Conservation (phyloP, 2,888 invertebrate species). For the Melanchra persicariae region DNA sequence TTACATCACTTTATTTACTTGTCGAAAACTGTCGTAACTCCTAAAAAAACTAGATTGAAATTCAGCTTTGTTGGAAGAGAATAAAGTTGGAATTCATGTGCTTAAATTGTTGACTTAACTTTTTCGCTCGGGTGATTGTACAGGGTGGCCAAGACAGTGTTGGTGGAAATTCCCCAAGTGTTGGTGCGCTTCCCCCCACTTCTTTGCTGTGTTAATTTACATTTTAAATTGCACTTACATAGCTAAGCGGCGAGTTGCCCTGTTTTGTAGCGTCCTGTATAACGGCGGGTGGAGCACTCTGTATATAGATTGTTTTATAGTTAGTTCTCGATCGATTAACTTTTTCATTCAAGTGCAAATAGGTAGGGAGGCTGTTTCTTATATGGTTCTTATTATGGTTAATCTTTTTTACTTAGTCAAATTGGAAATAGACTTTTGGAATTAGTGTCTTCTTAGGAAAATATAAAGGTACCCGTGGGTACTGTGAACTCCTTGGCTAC, state of each 20-base stretch:
- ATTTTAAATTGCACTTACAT: slow-evolving; percentile 91
- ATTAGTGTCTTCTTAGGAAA: no score
- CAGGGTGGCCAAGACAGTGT: slow-evolving; percentile 83
- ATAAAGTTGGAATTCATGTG: slow-evolving; percentile 45
- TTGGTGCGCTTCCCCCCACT: slow-evolving; percentile 81
- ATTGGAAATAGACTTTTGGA: slow-evolving; percentile 23
- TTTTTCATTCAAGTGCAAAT: slow-evolving; percentile 61
- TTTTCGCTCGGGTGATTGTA: slow-evolving; percentile 68
- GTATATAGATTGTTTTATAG: slow-evolving; percentile 61
- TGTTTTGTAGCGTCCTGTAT: slow-evolving; percentile 85
- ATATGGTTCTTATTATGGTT: background rate
- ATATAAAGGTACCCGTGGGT: no score
- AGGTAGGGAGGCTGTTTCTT: slow-evolving; percentile 2
- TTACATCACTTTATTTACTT: slow-evolving; percentile 53
- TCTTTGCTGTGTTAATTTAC: slow-evolving; percentile 91
- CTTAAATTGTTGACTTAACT: slow-evolving; percentile 15
- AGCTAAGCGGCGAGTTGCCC: slow-evolving; percentile 87
- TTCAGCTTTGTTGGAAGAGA: rapidly evolving
- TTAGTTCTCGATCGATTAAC: slow-evolving; percentile 54
- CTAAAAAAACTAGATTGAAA: slow-evolving; percentile 9
- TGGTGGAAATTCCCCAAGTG: slow-evolving; percentile 81
- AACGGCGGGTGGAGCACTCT: slow-evolving; percentile 57
- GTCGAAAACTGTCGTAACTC: slow-evolving; percentile 26
- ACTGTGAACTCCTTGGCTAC: no score
- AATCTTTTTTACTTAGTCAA: background rate